Base-by-base conservation (phyloP, 2,888 invertebrate genomes). In the Lissonota sp. region DNA sequence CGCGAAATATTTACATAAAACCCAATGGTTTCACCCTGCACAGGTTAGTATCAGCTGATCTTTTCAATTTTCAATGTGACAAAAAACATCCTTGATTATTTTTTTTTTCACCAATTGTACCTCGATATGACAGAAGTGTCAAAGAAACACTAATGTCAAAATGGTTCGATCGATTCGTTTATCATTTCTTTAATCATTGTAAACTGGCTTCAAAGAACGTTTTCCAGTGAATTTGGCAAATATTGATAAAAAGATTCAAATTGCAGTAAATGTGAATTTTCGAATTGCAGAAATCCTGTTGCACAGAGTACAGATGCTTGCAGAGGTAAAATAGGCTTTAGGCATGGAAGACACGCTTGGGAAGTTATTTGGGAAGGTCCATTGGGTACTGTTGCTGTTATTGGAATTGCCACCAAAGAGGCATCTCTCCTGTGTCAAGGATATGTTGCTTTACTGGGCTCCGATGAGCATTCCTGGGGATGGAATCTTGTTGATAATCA, bases 401-500 rank as follows among this genome's bases (percentile, higher is more conserved):
- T 99, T 89, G 99, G 98, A 51, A 96, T 99, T 88, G 97, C 98
- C 60, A 98, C 98, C 0, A 97, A 97, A 93, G 98, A 99, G 91
- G 98, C 99, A 7, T 95, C 97, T 51, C 93, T 99, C 83, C 97
- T 99, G 92, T 97, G 98, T 92, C 97, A 97, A 89, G 99, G 99
- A 73, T 99, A 99, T 94, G 97, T 99, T 67, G 97, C 99, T 6
- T 94, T 99, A 79, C 93, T 99, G 83, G 99, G 99, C 42, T 97
- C 97, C 5, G 98, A 99, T 93, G 98, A 98, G 92, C 97, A 99
- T 92, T 99, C 98, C 90, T 99, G 99, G 99, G 99, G 99, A 10
- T 99, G 99, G 99, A 99, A 99, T 94, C 94, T 99, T 87, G 99
- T 99, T 67, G 99, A 99, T 93, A 99, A 99, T 94, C 96, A 97